These are phyloP conservation scores for Salminus brasiliensis DNA, from an alignment of 2,113 vertebrate genomes.

Conservation along the genomic window DNA sequence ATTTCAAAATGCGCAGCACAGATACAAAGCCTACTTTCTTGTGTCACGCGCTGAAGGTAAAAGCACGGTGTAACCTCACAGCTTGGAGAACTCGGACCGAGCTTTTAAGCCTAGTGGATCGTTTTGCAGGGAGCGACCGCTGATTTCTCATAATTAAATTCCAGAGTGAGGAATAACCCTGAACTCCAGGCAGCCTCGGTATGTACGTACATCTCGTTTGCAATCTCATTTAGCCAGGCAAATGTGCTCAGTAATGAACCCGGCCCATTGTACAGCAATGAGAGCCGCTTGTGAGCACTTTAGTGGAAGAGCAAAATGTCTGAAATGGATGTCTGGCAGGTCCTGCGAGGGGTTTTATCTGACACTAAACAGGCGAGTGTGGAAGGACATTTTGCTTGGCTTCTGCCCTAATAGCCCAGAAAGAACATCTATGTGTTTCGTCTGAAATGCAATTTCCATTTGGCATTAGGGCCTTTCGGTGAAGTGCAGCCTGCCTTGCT, in stretches of 20 bases:
- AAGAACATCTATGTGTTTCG: slow-evolving; percentile 64
- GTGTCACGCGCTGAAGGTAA: neutral
- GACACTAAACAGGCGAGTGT: slow-evolving; percentile 61
- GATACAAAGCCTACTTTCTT: neutral
- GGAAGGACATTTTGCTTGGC: slow-evolving; percentile 67
- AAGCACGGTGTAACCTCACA: slow-evolving; percentile 1
- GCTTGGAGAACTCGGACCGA: neutral
- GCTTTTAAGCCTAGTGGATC: slow-evolving; percentile 48
- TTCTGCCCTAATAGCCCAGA: slow-evolving; percentile 65
- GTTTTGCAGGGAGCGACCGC: slow-evolving; percentile 36
- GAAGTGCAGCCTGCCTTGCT: slow-evolving; percentile 40
- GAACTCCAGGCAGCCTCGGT: slow-evolving; percentile 42
- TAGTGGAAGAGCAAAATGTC: slow-evolving; percentile 40
- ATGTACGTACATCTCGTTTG: slow-evolving; percentile 45
- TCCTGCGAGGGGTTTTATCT: slow-evolving; percentile 58
- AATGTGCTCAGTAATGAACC: slow-evolving; percentile 53
- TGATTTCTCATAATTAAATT: slow-evolving; percentile 53
- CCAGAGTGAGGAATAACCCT: slow-evolving; percentile 30
- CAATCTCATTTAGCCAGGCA: slow-evolving; percentile 52
- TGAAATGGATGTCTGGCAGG: slow-evolving; percentile 49
- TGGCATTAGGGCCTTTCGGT: slow-evolving; percentile 52
- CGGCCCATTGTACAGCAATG: slow-evolving; percentile 41
- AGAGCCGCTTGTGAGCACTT: slow-evolving; percentile 52
- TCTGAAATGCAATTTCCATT: slow-evolving; percentile 67
- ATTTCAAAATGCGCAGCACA: neutral